Conservation (phyloP, 2,888 invertebrate species). For the Eledone cirrhosa region DNA sequence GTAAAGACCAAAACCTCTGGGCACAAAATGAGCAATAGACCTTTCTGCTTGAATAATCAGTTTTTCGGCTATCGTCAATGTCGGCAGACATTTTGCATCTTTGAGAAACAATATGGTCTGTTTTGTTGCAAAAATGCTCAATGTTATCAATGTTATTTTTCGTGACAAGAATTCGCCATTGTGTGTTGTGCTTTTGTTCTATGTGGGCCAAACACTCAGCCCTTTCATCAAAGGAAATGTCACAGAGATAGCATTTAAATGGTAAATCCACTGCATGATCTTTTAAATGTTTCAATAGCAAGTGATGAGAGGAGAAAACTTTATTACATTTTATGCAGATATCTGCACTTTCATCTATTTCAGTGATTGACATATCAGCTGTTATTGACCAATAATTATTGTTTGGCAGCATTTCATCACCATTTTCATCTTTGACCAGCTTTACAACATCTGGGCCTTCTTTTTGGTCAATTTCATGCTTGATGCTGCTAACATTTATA, state of each 20-base stretch:
- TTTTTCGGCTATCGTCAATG: constrained; percentile 38
- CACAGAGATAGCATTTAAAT: constrained; percentile 93
- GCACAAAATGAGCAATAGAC: constrained; percentile 83
- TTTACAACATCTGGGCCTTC: not conserved
- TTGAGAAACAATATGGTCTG: constrained; percentile 58
- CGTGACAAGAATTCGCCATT: constrained; percentile 80
- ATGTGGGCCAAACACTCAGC: constrained; percentile 85
- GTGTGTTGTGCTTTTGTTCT: constrained; percentile 77
- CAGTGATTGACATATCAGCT: constrained; percentile 47
- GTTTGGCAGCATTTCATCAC: constrained; percentile 63
- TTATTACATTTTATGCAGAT: constrained; percentile 60
- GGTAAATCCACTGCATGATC: constrained; percentile 68
- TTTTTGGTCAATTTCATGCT: not conserved
- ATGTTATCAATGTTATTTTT: constrained; percentile 61
- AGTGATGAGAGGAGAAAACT: constrained; percentile 55
- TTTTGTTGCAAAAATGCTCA: constrained; percentile 52
- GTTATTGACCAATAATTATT: constrained; percentile 43
- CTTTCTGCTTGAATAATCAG: constrained; percentile 60
- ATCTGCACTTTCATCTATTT: constrained; percentile 7
- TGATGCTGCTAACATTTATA: no score
- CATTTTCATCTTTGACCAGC: constrained; percentile 52
- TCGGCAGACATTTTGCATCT: constrained; percentile 36
- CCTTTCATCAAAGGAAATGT: constrained; percentile 83
- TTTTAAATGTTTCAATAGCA: constrained; percentile 61
- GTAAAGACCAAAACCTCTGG: constrained; percentile 93